phyloP scores from a whole-genome alignment of 2,797 vertebrate genomes.

The Oryzias sinensis region DNA sequence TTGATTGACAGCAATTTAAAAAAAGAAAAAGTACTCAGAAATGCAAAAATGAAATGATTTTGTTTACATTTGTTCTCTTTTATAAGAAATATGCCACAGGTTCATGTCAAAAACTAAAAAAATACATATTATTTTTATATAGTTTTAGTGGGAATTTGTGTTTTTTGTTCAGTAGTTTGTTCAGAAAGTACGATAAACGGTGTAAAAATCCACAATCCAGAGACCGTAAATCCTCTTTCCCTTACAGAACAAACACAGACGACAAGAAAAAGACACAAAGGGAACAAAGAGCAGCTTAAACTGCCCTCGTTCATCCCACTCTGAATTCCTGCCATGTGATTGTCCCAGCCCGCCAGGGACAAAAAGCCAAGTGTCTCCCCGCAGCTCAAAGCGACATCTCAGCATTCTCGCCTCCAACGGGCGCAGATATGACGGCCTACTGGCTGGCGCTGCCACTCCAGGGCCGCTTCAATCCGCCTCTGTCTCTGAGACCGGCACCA shows the following conservation, averaged over 20 bases:
- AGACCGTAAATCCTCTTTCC: not conserved
- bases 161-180: too few species aligned
- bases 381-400: conserved; percentile 76
- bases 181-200: too few species aligned
- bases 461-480: conserved; percentile 66
- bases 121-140: too few species aligned
- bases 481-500: conserved; percentile 47
- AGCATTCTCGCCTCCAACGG: conserved; percentile 77
- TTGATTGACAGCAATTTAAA: too few species aligned
- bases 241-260: conserved; percentile 38
- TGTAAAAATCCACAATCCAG: too few species aligned
- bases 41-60: too few species aligned
- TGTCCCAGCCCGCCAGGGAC: conserved; percentile 60
- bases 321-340: conserved; percentile 69
- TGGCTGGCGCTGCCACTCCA: conserved; percentile 64
- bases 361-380: conserved; percentile 73
- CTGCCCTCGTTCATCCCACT: conserved; percentile 70
- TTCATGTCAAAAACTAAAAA: too few species aligned
- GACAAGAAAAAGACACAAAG: conserved; percentile 42
- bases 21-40: too few species aligned
- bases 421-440: conserved; percentile 73
- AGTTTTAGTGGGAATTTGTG: too few species aligned
- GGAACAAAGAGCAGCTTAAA: conserved; percentile 67
- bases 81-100: too few species aligned
- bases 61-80: too few species aligned